Base-by-base conservation (phyloP, 2,113 vertebrate genomes). In the Symphodus melops region DNA sequence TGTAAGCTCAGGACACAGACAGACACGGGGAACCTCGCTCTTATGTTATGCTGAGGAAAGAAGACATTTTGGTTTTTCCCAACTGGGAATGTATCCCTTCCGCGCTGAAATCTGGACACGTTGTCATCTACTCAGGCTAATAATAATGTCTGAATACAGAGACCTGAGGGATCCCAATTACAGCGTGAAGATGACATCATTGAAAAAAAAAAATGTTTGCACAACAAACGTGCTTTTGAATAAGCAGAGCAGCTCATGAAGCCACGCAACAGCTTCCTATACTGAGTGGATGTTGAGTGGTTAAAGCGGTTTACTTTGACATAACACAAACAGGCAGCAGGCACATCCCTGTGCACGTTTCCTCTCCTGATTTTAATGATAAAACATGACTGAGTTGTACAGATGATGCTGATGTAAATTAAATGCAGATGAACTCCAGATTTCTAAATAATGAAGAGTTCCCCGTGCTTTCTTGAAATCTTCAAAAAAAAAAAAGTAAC, bases 21-120 rank as follows among this genome's bases (percentile, higher is more conserved):
- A 77, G 68, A 77, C 36, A 19, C 65, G 83, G 80, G 65, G 82
- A 83, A 84, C 72, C 72, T 85, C 20, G 44, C 72, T 83, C 21
- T 53, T 52, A 14, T 16, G 61, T 70, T 75, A 48, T 10, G 23
- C 48, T 28, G 20, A 68, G 66, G 72, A 65, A 64, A 58, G 41
- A 75, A 48, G 55, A 72, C 33, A 49, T 77, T 79, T 72, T 64
- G 51, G 54, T 69, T 68, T 76, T 77, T 66, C 60, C n/a, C 41
- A 4, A 57, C 21, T 5, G 17, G 36, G 37, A 77, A 55, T 44
- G 11, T 49, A n/a, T 65, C 51, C 4, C 13, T 19, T 28, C 23
- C 1, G 10, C 23, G 42, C 1, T 14, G 36, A 56, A 74, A 82
- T 63, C 44, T 37, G 36, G 42, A 52, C 48, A 20, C 19, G 12